Conservation (phyloP, 2,113 vertebrate genomes). For the Nicator chloris region DNA sequence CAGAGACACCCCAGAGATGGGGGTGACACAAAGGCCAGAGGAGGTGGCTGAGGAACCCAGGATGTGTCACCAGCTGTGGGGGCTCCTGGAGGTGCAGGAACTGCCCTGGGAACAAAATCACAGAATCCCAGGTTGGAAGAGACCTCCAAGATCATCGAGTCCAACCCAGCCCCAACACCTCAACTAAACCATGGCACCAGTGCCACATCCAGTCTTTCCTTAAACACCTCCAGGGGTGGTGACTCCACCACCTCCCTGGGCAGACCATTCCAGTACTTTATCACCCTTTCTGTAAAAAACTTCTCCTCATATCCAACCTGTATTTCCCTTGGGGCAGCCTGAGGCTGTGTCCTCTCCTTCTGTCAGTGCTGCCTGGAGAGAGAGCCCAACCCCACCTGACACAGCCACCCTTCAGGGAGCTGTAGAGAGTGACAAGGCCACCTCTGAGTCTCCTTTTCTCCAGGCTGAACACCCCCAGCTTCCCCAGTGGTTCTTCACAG, state of each 20-base stretch:
- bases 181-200: neutral
- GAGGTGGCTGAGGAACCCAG: neutral
- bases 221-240: neutral
- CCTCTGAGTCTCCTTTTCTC: no score
- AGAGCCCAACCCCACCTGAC: no score
- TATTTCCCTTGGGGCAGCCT: neutral
- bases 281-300: neutral
- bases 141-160: neutral
- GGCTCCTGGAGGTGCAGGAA: slow-evolving; percentile 46
- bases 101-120: slow-evolving; percentile 74
- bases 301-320: neutral
- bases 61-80: neutral
- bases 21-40: neutral
- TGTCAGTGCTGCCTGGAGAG: neutral
- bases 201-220: neutral
- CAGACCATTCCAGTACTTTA: neutral
- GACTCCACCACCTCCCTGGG: neutral
- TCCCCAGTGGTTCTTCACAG: no score
- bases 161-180: neutral
- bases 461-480: no score
- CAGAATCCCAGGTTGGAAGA: neutral
- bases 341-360: neutral
- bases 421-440: no score
- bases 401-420: no score
- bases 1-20: neutral